Evolutionary conservation across 2,888 invertebrate species (phyloP).

Genomic region (Harmothoe impar): DNA sequence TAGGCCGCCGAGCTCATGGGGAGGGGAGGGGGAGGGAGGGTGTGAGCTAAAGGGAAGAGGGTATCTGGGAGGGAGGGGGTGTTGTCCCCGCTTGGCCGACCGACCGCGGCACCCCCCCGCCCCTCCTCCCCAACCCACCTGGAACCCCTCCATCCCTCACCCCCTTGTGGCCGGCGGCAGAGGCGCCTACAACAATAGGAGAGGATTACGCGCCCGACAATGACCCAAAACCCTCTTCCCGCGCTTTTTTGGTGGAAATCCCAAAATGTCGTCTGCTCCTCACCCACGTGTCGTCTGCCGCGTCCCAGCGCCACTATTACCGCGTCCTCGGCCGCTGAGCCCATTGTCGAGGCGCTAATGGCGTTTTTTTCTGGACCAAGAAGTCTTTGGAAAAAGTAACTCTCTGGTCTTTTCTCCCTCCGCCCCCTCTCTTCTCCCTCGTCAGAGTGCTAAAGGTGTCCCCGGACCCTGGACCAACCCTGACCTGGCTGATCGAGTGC

Average conservation of each 20-base stretch:
- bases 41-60: neutral
- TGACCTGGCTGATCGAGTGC: neutral
- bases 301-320: neutral
- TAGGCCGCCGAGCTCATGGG: neutral
- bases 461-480: neutral
- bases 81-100: neutral
- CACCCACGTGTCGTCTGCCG: constrained; percentile 19
- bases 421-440: too few relatives aligned
- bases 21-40: neutral
- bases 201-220: constrained; percentile 40
- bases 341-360: constrained; percentile 11
- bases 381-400: neutral
- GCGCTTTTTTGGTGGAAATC: neutral
- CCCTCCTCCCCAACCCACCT: neutral
- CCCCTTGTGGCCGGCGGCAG: neutral
- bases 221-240: constrained; percentile 29
- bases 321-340: neutral
- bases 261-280: constrained; percentile 21
- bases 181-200: constrained; percentile 38
- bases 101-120: neutral
- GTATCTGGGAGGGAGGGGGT: neutral
- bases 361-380: constrained; percentile 3
- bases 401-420: neutral
- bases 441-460: neutral
- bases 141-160: neutral